Evolutionary conservation across 2,888 invertebrate genomes (phyloP), one percentile per base, ranked within the genome.

Genomic region (Tenodera sinensis): DNA sequence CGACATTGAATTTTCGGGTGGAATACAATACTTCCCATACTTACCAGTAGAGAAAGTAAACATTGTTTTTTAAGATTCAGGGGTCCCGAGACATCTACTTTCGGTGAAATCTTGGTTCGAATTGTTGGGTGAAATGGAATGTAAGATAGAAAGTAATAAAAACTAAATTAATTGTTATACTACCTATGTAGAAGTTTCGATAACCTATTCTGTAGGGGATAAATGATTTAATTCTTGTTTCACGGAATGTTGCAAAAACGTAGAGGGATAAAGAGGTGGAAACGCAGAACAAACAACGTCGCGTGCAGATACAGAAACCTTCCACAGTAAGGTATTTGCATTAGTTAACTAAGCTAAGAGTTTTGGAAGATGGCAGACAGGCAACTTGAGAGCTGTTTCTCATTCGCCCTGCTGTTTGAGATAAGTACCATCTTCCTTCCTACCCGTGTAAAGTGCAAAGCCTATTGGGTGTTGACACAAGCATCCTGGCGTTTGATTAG

Each of bases 381-480:
- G 42, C 54, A 71, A 71, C 54, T 71, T 71, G 54, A 71, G 54
- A 71, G 54, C 54, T 71, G 54, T 71, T 71, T 71, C 54, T 71
- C 54, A 71, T 71, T 71, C 54, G 20, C 54, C 25, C 54, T 20
- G 20, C 54, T 34, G 87, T 87, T 82, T 82, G 87, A 82, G 42
- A 85, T 85, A 85, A 85, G 85, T 85, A 47, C 34, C 54, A 47
- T 54, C n/a, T 84, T 71, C 54, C 54, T 25, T 25, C 25, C 54
- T 71, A 71, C 20, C 54, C 54, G 54, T 71, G 86, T 81, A 81
- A 81, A 86, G 86, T 81, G 86, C 81, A 81, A 81, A 87, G 89
- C 89, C 89, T 89, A 89, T 89, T 85, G 89, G 89, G 85, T 89
- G 85, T 89, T 89, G 89, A 89, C 89, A 89, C 89, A 89, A 83